Evolutionary conservation across 2,113 vertebrate genomes (phyloP), one percentile per base, ranked within the genome.

Genomic region (Antidorcas marsupialis): DNA sequence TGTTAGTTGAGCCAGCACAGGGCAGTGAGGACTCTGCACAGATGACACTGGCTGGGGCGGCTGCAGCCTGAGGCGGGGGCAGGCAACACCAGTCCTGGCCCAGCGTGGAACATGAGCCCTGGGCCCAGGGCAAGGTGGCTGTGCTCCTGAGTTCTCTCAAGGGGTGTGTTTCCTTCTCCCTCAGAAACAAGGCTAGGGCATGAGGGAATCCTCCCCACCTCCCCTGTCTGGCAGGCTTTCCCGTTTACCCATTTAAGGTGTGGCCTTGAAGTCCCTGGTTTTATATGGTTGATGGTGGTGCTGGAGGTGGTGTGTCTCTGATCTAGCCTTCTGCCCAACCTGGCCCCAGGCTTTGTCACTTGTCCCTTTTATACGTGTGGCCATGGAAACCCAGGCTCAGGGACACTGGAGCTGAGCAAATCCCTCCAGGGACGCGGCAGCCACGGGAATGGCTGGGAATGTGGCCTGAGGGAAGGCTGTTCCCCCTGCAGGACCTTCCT

Each of bases 81-180:
- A 14, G 53, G 64, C 0, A 7, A 47, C 47, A 36, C 21, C 0
- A 0, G 36, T 10, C 74, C 15, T 30, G 19, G 52, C 39, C 27
- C 8, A 3, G n/a, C 0, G 15, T 12, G 47, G n/a, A 28, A 16
- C 8, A 6, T 0, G 3, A 57, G 71, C 19, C 33, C 64, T 14
- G 8, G 7, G 6, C 33, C 19, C 2, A 12, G 0, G 59, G 52
- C 43, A 7, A 33, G 53, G 16, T 5, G 76, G 53, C 71, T 67
- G 71, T 47, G 15, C 78, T 52, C 78, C 47, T 1, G 9, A 33
- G 30, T 33, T 52, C 78, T 50, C 78, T 33, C 16, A n/a, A 6
- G 11, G 50, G 19, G 50, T 7, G 3, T 53, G 50, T 55, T 50
- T 67, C 53, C 16, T n/a, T 53, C 15, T 5, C 10, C 45, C 39